These are phyloP conservation scores for Papilio aristodemus DNA, from an alignment of 1,140 invertebrate species.

Conservation along the genomic window DNA sequence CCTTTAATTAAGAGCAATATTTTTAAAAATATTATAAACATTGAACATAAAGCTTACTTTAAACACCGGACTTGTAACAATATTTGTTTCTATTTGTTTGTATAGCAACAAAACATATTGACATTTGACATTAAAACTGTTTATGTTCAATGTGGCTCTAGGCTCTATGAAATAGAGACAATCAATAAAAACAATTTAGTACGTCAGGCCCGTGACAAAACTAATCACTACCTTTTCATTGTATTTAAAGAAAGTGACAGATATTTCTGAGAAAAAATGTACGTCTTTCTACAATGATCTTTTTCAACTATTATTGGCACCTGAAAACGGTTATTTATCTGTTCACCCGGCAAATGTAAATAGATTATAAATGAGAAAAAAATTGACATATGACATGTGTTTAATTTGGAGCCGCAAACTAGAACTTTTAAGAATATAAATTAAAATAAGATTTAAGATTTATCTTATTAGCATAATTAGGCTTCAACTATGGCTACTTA, in stretches of 20 bases:
- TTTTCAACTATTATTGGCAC: too few species aligned
- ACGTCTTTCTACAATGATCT: too few species aligned
- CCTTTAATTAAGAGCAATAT: too few species aligned
- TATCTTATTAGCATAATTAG: constrained; percentile 10
- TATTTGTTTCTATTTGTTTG: neutral
- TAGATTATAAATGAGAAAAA: constrained; percentile 5
- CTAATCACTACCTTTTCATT: too few species aligned
- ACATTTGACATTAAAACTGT: neutral
- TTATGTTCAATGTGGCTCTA: neutral
- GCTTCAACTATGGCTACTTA: constrained; percentile 89
- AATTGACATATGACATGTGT: constrained; percentile 50
- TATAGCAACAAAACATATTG: neutral
- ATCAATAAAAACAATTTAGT: too few species aligned
- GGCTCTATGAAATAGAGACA: too few species aligned
- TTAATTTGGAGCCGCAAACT: constrained; percentile 39
- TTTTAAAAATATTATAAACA: neutral
- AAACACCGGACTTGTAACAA: neutral
- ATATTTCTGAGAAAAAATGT: too few species aligned
- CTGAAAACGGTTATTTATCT: too few species aligned
- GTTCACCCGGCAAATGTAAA: too few species aligned
- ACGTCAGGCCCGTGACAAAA: too few species aligned
- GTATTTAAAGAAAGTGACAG: too few species aligned
- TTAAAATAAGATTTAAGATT: constrained; percentile 13
- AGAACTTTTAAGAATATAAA: constrained; percentile 36
- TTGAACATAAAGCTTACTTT: neutral